phyloP scores from a whole-genome alignment of 2,797 vertebrate genomes.

The Malacoraja senta region DNA sequence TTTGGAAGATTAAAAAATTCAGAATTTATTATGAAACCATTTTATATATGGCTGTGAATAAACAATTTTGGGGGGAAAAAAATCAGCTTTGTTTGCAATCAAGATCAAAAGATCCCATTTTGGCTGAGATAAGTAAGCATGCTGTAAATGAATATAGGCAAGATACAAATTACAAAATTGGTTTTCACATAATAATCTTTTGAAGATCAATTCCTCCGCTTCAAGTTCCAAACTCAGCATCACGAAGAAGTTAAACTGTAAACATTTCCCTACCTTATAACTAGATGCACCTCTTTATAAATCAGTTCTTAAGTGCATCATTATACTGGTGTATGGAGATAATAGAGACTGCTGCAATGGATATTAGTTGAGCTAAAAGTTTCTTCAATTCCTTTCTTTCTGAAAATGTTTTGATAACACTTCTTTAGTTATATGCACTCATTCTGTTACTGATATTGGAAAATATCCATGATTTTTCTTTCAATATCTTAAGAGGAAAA shows the following conservation, averaged over 20 bases:
- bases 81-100: background rate
- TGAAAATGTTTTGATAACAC: background rate
- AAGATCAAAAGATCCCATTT: background rate
- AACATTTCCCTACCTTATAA: background rate
- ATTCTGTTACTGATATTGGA: background rate
- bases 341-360: background rate
- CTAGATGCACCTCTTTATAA: background rate
- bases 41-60: background rate
- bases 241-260: background rate
- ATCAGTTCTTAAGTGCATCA: background rate
- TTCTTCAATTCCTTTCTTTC: background rate
- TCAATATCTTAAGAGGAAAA: background rate
- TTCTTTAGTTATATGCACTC: background rate
- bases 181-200: background rate
- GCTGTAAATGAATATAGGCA: background rate
- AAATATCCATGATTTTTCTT: background rate
- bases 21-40: background rate
- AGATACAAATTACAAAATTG: background rate
- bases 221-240: background rate
- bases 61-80: background rate
- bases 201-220: background rate
- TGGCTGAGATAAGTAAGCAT: background rate
- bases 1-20: background rate
- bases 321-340: background rate
- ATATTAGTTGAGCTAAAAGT: background rate